Evolutionary conservation across 2,888 invertebrate species (phyloP), one percentile per base, ranked within the genome.

Genomic region (Mesoligia furuncula): DNA sequence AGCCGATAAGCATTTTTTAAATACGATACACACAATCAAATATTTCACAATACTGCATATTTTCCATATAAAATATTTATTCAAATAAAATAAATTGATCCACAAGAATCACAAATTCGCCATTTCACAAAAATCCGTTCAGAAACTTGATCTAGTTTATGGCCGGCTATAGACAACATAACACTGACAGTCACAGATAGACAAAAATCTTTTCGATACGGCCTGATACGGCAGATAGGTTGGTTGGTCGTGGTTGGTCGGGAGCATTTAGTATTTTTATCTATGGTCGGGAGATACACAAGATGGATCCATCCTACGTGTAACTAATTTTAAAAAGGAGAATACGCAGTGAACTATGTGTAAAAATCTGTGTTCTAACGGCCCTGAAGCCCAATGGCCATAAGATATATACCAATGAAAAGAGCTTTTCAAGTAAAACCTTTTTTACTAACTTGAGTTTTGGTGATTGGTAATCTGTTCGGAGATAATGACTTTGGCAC

Each of bases 21-120:
- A 85, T 82, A 83, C 87, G 87, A 87, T 88, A 84, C 71, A 87
- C 85, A 88, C 83, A 76, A 85, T 87, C 87, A 89, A 90, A 89
- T 87, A 90, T 85, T 85, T 87, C 83, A 90, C 86, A 91, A 91
- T 90, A 91, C 87, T 87, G 88, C 93, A 94, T 87, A 85, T 92
- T 93, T 92, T 90, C 86, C 81, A 90, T 92, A 91, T 75, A 92
- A 92, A 93, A 91, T 87, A 88, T 86, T 87, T 88, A 90, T 84
- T 85, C 90, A 91, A 88, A 85, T 92, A 91, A 92, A 93, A 92
- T 93, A 93, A 90, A 93, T 92, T 93, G 91, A 93, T 93, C 92
- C 90, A 90, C 90, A 93, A 92, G 92, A 94, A 90, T 92, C 93
- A 94, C 94, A 93, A 94, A 94, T 94, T 96, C 96, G 96, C 96